These are phyloP conservation scores for Pithys albifrons DNA, from an alignment of 2,113 vertebrate genomes.

Conservation along the genomic window DNA sequence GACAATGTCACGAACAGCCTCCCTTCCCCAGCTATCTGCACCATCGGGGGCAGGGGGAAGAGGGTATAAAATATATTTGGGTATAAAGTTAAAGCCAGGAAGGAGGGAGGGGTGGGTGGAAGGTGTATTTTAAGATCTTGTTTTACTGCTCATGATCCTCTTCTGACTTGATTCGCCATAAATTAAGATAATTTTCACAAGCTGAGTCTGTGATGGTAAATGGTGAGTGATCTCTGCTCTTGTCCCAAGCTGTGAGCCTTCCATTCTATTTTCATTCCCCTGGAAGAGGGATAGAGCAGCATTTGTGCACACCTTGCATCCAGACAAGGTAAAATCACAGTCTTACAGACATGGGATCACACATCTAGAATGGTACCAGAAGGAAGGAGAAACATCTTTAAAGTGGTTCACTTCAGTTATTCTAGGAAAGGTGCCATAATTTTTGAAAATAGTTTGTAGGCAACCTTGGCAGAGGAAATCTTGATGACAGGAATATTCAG, in stretches of 20 bases:
- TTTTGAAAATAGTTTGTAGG: not conserved
- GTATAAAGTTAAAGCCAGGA: not conserved
- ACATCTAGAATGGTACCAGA: not conserved
- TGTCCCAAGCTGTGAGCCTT: accelerated
- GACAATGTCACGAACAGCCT: not conserved
- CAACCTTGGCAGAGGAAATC: not conserved
- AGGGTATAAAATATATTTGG: not conserved
- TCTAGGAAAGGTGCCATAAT: not conserved
- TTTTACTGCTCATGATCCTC: not conserved
- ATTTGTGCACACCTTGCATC: not conserved
- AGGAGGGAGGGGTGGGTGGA: accelerated
- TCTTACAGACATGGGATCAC: not conserved
- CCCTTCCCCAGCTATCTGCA: not conserved
- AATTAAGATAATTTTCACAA: not conserved
- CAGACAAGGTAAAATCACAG: not conserved
- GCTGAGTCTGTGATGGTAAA: not conserved
- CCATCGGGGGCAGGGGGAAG: not conserved
- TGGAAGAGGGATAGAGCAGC: not conserved
- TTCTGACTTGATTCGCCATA: not conserved
- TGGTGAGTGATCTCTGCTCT: not conserved
- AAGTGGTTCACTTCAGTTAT: not conserved
- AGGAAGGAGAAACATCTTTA: not conserved
- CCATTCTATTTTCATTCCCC: not conserved
- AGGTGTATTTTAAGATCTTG: not conserved
- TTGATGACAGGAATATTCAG: not conserved